Evolutionary conservation across 2,113 vertebrate species (phyloP).

Genomic region (Naja naja): DNA sequence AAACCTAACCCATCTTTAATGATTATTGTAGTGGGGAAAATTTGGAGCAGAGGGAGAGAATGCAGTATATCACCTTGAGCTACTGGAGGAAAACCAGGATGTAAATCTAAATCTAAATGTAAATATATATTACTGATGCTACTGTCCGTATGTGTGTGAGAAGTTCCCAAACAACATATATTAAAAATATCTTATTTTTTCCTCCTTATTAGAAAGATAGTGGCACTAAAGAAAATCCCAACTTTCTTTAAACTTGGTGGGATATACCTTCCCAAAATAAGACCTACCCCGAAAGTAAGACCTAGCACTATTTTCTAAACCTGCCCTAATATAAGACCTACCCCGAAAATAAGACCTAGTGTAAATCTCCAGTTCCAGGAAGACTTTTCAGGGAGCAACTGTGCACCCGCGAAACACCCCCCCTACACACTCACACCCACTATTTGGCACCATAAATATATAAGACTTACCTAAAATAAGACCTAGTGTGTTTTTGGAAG

Average conservation of each 20-base stretch:
- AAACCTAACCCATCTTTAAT: not conserved
- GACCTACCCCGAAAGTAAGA: too few relatives aligned
- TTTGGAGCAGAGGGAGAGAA: not conserved
- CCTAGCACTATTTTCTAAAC: too few relatives aligned
- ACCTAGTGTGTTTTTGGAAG: too few relatives aligned
- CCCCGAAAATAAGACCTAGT: too few relatives aligned
- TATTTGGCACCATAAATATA: too few relatives aligned
- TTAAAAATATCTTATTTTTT: not conserved
- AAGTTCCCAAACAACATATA: not conserved
- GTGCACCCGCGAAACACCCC: too few relatives aligned
- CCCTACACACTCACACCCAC: too few relatives aligned
- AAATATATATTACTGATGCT: not conserved
- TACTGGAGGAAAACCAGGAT: not conserved
- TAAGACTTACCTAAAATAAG: too few relatives aligned
- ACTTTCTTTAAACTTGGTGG: not conserved
- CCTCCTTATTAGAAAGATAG: not conserved
- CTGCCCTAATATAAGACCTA: too few relatives aligned
- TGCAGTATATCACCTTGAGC: not conserved
- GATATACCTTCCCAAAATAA: too few relatives aligned
- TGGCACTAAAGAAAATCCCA: not conserved
- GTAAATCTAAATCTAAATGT: not conserved
- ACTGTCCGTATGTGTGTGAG: not conserved
- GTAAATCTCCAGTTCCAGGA: too few relatives aligned
- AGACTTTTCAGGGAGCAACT: too few relatives aligned
- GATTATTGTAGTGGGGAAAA: not conserved